phyloP scores from a whole-genome alignment of 1,140 invertebrate species.

The Dysdera silvatica region DNA sequence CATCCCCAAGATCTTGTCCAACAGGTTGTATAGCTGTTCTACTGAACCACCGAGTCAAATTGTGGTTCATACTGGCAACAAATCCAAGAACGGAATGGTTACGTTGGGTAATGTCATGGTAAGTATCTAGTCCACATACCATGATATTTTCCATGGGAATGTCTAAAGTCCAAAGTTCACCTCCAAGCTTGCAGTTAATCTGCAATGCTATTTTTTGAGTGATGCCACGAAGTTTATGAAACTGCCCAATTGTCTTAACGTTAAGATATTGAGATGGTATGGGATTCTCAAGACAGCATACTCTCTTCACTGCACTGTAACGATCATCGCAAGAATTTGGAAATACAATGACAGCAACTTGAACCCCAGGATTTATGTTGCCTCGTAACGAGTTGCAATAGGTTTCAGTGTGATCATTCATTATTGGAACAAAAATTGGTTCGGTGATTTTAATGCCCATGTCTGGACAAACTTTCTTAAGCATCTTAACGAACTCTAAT shows the following conservation, averaged over 20 bases:
- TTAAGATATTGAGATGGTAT: conserved; percentile 72
- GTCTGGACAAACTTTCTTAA: conserved; percentile 50
- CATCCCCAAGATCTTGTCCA: conserved; percentile 67
- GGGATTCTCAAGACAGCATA: conserved; percentile 72
- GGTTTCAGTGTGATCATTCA: conserved; percentile 50
- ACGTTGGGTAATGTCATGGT: conserved; percentile 61
- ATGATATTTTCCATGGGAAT: conserved; percentile 70
- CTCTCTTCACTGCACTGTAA: conserved; percentile 78
- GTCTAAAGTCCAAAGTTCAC: conserved; percentile 73
- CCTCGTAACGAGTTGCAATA: conserved; percentile 52
- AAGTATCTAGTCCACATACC: conserved; percentile 84
- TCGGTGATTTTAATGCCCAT: conserved; percentile 59
- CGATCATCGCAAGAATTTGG: conserved; percentile 72
- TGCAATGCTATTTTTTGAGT: conserved; percentile 87
- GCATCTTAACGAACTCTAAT: conserved; percentile 54
- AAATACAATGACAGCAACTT: conserved; percentile 70
- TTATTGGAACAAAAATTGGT: conserved; percentile 49
- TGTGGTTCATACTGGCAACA: conserved; percentile 68
- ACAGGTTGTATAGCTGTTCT: conserved; percentile 58
- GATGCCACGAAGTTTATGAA: conserved; percentile 63
- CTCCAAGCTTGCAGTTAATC: conserved; percentile 93
- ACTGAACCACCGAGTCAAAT: conserved; percentile 69
- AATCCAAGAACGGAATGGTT: conserved; percentile 63
- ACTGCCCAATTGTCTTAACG: conserved; percentile 59
- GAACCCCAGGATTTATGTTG: conserved; percentile 45